Evolutionary conservation across 2,888 invertebrate genomes (phyloP).

Genomic region (Linyphia triangularis): DNA sequence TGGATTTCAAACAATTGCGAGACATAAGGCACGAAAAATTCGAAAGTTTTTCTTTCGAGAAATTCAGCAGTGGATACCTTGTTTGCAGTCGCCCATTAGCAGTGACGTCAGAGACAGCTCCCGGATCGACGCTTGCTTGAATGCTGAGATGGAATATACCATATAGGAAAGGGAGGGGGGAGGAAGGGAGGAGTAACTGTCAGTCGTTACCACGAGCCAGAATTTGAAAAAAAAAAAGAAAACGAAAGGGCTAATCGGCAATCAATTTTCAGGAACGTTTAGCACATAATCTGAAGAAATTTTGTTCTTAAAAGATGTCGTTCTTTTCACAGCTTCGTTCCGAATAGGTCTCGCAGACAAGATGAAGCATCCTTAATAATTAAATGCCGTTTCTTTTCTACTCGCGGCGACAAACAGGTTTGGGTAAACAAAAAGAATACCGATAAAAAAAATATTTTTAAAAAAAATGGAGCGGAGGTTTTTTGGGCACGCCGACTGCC

Average conservation of each 20-base stretch:
- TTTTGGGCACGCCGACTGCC: conserved; percentile 36
- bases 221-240: conserved; percentile 21
- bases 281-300: neutral
- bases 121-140: conserved; percentile 73
- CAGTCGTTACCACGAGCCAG: conserved; percentile 26
- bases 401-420: conserved; percentile 58
- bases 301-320: neutral
- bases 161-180: conserved; percentile 67
- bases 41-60: conserved; percentile 6
- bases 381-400: conserved; percentile 23
- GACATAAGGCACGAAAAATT: conserved; percentile 36
- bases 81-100: conserved; percentile 44
- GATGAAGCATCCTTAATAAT: neutral
- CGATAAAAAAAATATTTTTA: conserved; percentile 23
- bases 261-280: neutral
- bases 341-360: neutral
- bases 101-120: conserved; percentile 72
- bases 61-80: conserved; percentile 34
- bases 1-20: neutral
- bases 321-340: neutral
- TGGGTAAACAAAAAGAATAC: conserved; percentile 26
- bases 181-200: conserved; percentile 63
- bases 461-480: conserved; percentile 22
- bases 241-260: conserved; percentile 12
- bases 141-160: conserved; percentile 71